Base-by-base conservation (phyloP, 1,140 invertebrate species). In the Ectropis grisescens region DNA sequence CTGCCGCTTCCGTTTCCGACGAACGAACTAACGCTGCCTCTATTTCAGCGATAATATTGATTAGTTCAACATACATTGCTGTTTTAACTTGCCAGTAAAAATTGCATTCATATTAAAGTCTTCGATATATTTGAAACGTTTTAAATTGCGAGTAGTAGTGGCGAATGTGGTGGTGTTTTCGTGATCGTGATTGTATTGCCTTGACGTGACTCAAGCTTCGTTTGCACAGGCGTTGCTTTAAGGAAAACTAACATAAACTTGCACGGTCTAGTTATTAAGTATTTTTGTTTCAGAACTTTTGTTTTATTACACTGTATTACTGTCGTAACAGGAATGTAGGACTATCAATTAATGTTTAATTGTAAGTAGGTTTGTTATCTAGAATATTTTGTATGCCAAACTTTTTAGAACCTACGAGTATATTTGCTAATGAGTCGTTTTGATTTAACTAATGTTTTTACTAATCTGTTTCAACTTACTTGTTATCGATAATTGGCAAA, bases 181-280 rank as follows among this genome's bases (percentile, higher is more conserved):
- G n/a, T n/a, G 37, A 37, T 44, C 33, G 48, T 56, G 57, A 60
- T 65, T 58, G 49, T 51, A 37, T 55, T 41, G 53, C 37, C 43
- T 50, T 69, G 61, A 69, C 67, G 68, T 70, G 69, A 67, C 62
- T 43, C 15, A 13, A 31, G 31, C 33, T 70, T 51, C 45, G 60
- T 74, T 74, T 79, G 68, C 66, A 56, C 58, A 74, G 58, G 33
- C n/a, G n/a, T n/a, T n/a, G 58, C 53, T 64, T 61, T 42, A 58
- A 61, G 54, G 38, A 65, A 79, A 76, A 79, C 70, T 79, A 79
- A 79, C 69, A 76, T 69, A 58, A 69, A 67, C 62, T 67, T 66
- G 35, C 16, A 8, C 16, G 16, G 16, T 8, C n/a, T n/a, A 8
- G 16, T 19, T 19, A 19, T 19, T 25, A 25, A 14, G 11, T 32